Evolutionary conservation across 2,113 vertebrate species (phyloP).

Genomic region (Eretmochelys imbricata): DNA sequence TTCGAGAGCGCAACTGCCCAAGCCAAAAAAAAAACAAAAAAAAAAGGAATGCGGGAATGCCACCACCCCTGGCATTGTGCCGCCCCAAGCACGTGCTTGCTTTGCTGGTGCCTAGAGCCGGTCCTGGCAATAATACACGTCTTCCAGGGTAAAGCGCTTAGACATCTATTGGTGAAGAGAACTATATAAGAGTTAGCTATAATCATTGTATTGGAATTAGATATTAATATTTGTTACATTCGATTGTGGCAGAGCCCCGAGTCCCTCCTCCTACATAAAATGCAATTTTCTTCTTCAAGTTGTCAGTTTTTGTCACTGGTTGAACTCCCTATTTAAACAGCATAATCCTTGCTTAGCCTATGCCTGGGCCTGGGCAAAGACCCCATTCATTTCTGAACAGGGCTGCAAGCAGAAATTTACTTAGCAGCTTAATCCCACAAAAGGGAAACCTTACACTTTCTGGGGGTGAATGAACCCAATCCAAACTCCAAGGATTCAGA

Average conservation of each 20-base stretch:
- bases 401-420: neutral
- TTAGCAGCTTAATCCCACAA: neutral
- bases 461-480: neutral
- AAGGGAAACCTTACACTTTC: neutral
- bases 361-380: neutral
- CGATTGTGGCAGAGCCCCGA: neutral
- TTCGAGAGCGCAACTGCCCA: too few species aligned
- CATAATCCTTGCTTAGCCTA: neutral
- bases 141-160: neutral
- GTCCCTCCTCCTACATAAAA: neutral
- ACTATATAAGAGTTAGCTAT: neutral
- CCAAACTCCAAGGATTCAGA: neutral
- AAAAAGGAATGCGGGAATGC: too few species aligned
- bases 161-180: neutral
- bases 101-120: too few species aligned
- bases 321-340: neutral
- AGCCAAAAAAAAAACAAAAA: too few species aligned
- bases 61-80: too few species aligned
- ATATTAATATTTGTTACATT: neutral
- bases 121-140: neutral
- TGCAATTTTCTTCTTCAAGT: neutral
- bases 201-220: neutral
- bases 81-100: too few species aligned
- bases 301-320: neutral
- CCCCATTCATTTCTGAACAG: fast-evolving